Percentiles rank a stretch among this genome's conserved stretches.
Evolutionary conservation across 2,888 invertebrate species (phyloP).

Genomic region (Melinaea menophilus): DNA sequence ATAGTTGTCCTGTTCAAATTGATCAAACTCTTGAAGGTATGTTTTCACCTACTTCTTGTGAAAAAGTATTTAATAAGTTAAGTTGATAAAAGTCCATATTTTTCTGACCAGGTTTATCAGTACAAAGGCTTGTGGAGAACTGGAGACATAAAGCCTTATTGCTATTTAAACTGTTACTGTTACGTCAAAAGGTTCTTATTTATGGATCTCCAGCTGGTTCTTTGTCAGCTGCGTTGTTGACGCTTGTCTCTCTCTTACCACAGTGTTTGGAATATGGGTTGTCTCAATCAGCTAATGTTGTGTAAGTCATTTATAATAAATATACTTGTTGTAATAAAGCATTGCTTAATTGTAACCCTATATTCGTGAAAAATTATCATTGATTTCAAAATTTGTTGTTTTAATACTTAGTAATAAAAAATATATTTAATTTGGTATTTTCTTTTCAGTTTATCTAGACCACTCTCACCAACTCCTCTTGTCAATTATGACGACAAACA

Average conservation of each 20-base stretch:
- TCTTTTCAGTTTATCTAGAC: constrained; percentile 60
- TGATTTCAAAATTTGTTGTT: no score
- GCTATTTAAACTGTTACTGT: constrained; percentile 92
- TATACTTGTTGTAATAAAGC: not conserved
- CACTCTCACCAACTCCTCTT: constrained; percentile 58
- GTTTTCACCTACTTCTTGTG: not conserved
- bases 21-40: constrained; percentile 74
- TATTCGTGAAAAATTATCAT: no score
- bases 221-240: constrained; percentile 90
- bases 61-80: not conserved
- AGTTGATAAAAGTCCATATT: constrained; percentile 4
- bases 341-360: not conserved
- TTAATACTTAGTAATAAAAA: not conserved
- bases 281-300: constrained; percentile 88
- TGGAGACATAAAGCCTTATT: constrained; percentile 96
- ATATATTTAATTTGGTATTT: constrained; percentile 4
- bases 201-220: constrained; percentile 95
- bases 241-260: constrained; percentile 93
- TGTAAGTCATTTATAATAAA: constrained; percentile 65
- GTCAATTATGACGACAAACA: constrained; percentile 22
- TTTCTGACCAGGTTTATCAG: constrained; percentile 83
- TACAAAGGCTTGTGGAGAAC: constrained; percentile 86
- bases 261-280: constrained; percentile 92
- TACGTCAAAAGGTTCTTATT: constrained; percentile 93
- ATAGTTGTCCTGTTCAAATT: constrained; percentile 84